Conservation (phyloP, 2,888 invertebrate species). For the Yponomeuta sedellus region DNA sequence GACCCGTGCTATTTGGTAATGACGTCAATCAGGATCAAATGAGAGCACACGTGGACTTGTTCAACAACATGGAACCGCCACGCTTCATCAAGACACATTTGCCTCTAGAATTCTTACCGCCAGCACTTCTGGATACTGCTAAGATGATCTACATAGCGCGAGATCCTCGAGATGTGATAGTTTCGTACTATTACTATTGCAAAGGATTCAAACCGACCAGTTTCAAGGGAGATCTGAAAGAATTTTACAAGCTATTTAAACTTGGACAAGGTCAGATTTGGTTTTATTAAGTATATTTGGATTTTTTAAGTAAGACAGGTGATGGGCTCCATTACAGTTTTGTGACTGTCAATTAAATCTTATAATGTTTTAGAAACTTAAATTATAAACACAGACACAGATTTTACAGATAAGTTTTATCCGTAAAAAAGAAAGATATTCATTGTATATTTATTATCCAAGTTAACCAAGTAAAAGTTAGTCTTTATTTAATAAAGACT, state of each 20-base stretch:
- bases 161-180: slow-evolving; percentile 90
- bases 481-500: too few relatives aligned
- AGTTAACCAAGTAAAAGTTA: too few relatives aligned
- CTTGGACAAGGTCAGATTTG: slow-evolving; percentile 78
- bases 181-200: slow-evolving; percentile 89
- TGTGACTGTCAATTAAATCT: too few relatives aligned
- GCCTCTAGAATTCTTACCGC: slow-evolving; percentile 84
- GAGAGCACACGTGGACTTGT: slow-evolving; percentile 32
- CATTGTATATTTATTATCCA: too few relatives aligned
- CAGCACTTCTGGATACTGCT: slow-evolving; percentile 69
- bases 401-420: too few relatives aligned
- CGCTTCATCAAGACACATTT: slow-evolving; percentile 80
- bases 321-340: too few relatives aligned
- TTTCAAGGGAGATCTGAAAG: slow-evolving; percentile 80
- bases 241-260: slow-evolving; percentile 83
- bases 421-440: too few relatives aligned
- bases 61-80: slow-evolving; percentile 34
- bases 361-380: too few relatives aligned
- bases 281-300: too few relatives aligned
- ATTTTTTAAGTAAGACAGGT: too few relatives aligned
- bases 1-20: background rate
- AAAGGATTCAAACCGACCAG: slow-evolving; percentile 78
- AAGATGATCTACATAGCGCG: slow-evolving; percentile 88
- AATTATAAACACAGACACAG: too few relatives aligned
- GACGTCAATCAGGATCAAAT: slow-evolving; percentile 73